These are phyloP conservation scores for Arizona elegans DNA, from an alignment of 2,113 vertebrate species.

Conservation along the genomic window DNA sequence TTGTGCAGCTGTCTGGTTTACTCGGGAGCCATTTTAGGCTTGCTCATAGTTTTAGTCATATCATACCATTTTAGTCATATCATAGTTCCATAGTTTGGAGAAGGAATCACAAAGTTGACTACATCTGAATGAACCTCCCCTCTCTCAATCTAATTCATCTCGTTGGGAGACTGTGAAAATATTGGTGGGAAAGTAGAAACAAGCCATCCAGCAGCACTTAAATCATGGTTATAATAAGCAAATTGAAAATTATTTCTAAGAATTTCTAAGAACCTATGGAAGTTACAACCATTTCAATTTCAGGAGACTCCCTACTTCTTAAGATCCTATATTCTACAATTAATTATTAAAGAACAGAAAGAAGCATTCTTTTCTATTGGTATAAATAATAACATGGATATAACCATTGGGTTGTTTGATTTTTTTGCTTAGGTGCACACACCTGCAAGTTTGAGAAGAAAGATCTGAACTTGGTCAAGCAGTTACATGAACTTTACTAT, in stretches of 20 bases:
- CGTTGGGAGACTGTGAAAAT: neutral
- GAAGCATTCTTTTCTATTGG: neutral
- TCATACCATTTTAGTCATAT: no score
- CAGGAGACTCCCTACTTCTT: neutral
- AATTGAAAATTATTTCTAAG: neutral
- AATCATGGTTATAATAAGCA: neutral
- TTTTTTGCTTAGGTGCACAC: neutral
- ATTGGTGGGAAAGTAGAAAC: neutral
- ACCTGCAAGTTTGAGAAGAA: neutral
- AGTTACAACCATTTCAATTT: neutral
- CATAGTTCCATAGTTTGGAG: neutral
- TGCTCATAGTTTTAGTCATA: no score
- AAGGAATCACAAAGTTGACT: neutral
- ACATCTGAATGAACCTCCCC: neutral
- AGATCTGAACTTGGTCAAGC: neutral
- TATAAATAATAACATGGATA: neutral
- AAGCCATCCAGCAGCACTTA: neutral
- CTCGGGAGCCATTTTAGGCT: neutral
- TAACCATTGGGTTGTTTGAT: neutral
- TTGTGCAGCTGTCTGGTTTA: neutral
- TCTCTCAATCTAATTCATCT: neutral
- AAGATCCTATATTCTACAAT: neutral
- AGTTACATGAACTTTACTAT: neutral
- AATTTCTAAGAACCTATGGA: neutral
- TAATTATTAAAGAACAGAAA: neutral